Evolutionary conservation across 2,888 invertebrate species (phyloP).

Genomic region (Amphipyra tragopoginis): DNA sequence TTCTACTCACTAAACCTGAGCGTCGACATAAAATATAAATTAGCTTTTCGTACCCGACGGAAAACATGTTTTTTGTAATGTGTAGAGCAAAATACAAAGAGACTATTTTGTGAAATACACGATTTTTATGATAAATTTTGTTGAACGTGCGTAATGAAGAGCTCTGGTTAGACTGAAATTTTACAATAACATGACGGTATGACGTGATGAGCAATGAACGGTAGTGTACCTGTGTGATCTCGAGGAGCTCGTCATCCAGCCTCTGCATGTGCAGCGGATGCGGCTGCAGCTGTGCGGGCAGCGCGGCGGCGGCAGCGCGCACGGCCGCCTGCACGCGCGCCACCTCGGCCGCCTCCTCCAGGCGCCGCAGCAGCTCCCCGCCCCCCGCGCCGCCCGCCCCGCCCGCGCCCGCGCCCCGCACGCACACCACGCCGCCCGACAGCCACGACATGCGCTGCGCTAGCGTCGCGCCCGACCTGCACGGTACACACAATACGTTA

Average conservation of each 20-base stretch:
- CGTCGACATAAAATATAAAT: no score
- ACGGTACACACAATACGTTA: not conserved
- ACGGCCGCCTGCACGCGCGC: conserved; percentile 95
- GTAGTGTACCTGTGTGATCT: conserved; percentile 85
- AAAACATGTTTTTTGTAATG: no score
- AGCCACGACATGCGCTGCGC: conserved; percentile 96
- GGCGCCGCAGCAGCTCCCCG: conserved; percentile 94
- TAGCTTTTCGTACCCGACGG: no score
- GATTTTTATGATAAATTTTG: no score
- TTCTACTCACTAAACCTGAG: no score
- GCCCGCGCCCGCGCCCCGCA: conserved; percentile 95
- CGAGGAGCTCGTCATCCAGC: conserved; percentile 95
- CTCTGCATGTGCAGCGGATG: conserved; percentile 92
- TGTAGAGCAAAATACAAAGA: no score
- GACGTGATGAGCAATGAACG: not conserved
- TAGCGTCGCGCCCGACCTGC: conserved; percentile 93
- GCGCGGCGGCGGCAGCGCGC: conserved; percentile 77
- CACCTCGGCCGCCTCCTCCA: conserved; percentile 98
- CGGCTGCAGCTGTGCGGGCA: conserved; percentile 89
- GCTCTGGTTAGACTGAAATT: no score
- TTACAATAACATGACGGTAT: no score
- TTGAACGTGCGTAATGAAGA: not conserved
- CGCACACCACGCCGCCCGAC: conserved; percentile 98
- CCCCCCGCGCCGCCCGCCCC: conserved; percentile 91
- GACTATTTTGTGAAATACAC: no score